A percentile compares a stretch with the other conserved stretches of the same genome.
Evolutionary conservation across 2,888 invertebrate genomes (phyloP).

Genomic region (Microctonus aethiopoides): DNA sequence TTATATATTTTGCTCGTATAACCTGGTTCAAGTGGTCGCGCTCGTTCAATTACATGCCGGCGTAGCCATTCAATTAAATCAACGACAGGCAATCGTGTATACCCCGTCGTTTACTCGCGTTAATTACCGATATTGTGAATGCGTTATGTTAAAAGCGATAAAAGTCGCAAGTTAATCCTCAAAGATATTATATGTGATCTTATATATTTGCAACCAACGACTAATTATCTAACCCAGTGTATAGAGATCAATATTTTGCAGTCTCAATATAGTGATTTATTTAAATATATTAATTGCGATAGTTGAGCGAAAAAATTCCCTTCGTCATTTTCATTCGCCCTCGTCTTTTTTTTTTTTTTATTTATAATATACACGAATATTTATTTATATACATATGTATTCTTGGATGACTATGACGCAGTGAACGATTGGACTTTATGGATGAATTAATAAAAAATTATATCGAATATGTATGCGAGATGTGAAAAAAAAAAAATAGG

Average conservation of each 20-base stretch:
- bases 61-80: conserved; percentile 42
- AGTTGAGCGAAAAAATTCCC: too few relatives aligned
- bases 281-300: too few relatives aligned
- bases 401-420: background rate
- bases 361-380: too few relatives aligned
- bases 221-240: conserved; percentile 45
- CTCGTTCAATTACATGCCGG: conserved; percentile 38
- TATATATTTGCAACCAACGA: background rate
- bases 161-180: conserved; percentile 36
- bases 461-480: conserved; percentile 17
- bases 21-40: conserved; percentile 22
- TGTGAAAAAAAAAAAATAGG: conserved; percentile 16
- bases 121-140: conserved; percentile 43
- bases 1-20: conserved; percentile 3
- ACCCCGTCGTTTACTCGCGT: conserved; percentile 31
- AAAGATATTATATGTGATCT: conserved; percentile 36
- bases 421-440: conserved; percentile 2
- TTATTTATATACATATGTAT: conserved; percentile 11
- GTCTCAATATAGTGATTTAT: background rate
- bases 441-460: conserved; percentile 13
- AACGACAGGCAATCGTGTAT: conserved; percentile 25
- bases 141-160: conserved; percentile 19
- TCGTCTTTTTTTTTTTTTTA: too few relatives aligned
- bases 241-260: conserved; percentile 35
- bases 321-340: too few relatives aligned